phyloP scores from a whole-genome alignment of 2,888 invertebrate species.

The Oeneis ivallda region DNA sequence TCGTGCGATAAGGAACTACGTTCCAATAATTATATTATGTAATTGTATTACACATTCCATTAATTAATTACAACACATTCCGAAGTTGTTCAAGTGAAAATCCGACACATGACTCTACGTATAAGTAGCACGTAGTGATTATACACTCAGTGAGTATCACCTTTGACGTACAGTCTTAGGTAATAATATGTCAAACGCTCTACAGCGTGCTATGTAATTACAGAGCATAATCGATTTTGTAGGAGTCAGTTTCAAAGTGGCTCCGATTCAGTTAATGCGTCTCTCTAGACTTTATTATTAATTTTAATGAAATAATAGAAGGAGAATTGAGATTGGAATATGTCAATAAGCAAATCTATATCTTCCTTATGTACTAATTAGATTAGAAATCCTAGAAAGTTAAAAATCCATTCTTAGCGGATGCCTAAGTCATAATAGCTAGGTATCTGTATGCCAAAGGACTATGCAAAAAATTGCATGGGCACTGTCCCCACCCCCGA shows the following conservation, averaged over 20 bases:
- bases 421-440: too few relatives aligned
- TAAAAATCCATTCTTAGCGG: too few relatives aligned
- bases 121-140: too few relatives aligned
- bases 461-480: too few relatives aligned
- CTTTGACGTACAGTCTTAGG: conserved; percentile 42
- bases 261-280: conserved; percentile 29
- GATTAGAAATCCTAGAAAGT: too few relatives aligned
- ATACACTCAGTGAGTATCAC: conserved; percentile 41
- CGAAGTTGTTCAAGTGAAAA: conserved; percentile 16
- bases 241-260: conserved; percentile 26
- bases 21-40: too few relatives aligned
- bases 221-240: conserved; percentile 35
- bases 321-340: too few relatives aligned
- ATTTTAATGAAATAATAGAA: background rate
- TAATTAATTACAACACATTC: conserved; percentile 16
- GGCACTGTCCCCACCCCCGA: too few relatives aligned
- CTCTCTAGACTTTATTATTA: background rate
- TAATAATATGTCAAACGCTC: conserved; percentile 59
- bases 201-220: conserved; percentile 44
- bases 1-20: too few relatives aligned
- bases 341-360: too few relatives aligned
- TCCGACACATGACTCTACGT: conserved; percentile 11
- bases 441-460: too few relatives aligned
- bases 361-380: too few relatives aligned
- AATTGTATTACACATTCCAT: background rate